Percentiles rank a stretch among this genome's conserved stretches.
Evolutionary conservation across 1,140 invertebrate species (phyloP).

Genomic region (Scaptodrosophila lebanonensis): DNA sequence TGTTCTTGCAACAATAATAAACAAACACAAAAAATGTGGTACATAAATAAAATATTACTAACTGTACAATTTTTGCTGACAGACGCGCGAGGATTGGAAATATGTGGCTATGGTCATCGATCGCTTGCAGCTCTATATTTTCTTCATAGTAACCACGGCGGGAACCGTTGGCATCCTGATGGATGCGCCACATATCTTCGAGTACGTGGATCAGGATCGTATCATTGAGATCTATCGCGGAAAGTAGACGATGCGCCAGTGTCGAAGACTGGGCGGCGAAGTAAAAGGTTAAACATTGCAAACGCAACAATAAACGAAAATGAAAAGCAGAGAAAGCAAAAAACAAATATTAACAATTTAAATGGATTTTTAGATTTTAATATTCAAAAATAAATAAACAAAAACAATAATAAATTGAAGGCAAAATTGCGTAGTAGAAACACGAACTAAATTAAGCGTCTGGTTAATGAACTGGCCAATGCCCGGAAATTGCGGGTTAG

Average conservation of each 20-base stretch:
- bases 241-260: constrained; percentile 81
- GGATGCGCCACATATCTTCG: constrained; percentile 99
- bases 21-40: no score
- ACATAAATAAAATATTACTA: no score
- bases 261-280: constrained; percentile 19
- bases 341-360: constrained; percentile 42
- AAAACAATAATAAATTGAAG: constrained; percentile 30
- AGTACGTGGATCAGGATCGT: constrained; percentile 97
- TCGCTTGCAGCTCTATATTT: constrained; percentile 96
- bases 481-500: not conserved
- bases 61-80: constrained; percentile 75
- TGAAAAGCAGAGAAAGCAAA: constrained; percentile 20
- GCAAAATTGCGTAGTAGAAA: no score
- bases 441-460: not conserved
- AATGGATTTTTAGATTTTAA: constrained; percentile 67
- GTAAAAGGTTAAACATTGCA: constrained; percentile 71
- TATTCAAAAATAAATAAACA: constrained; percentile 34
- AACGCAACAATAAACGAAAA: constrained; percentile 70
- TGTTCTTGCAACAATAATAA: no score
- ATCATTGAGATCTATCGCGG: constrained; percentile 96
- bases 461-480: not conserved
- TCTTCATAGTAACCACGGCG: constrained; percentile 97
- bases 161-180: constrained; percentile 98
- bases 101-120: constrained; percentile 99
- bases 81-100: constrained; percentile 99